These are phyloP conservation scores for Hypomesus transpacificus DNA, from an alignment of 2,113 vertebrate species.

Conservation along the genomic window DNA sequence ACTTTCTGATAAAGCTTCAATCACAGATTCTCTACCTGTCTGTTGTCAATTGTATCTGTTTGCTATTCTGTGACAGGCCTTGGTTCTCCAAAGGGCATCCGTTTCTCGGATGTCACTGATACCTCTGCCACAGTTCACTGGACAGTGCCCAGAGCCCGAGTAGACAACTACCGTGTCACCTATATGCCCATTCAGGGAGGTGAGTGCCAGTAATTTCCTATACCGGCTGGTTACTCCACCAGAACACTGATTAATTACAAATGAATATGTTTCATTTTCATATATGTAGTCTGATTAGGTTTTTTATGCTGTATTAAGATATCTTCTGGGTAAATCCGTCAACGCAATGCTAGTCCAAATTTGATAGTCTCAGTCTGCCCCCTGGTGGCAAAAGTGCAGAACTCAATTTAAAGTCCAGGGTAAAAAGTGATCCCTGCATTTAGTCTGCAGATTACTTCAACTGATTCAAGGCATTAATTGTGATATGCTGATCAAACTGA, in stretches of 20 bases:
- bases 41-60: conserved; percentile 32
- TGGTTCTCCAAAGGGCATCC: conserved; percentile 82
- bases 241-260: too few relatives aligned
- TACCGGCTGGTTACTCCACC: too few relatives aligned
- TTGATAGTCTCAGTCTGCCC: conserved; percentile 47
- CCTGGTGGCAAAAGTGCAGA: conserved; percentile 40
- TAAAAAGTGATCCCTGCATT: neutral
- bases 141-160: conserved; percentile 72
- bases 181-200: conserved; percentile 85
- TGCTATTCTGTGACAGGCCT: conserved; percentile 67
- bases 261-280: too few relatives aligned
- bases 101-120: conserved; percentile 91
- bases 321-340: neutral
- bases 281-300: too few relatives aligned
- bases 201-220: conserved; percentile 52
- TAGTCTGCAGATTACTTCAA: neutral
- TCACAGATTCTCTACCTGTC: neutral
- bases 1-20: too few relatives aligned
- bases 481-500: too few relatives aligned
- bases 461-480: neutral
- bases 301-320: too few relatives aligned
- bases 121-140: conserved; percentile 85
- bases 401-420: neutral
- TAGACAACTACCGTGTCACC: conserved; percentile 82
- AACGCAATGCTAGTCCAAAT: neutral